Evolutionary conservation across 2,888 invertebrate genomes (phyloP).

Genomic region (Caenorhabditis zanzibari): DNA sequence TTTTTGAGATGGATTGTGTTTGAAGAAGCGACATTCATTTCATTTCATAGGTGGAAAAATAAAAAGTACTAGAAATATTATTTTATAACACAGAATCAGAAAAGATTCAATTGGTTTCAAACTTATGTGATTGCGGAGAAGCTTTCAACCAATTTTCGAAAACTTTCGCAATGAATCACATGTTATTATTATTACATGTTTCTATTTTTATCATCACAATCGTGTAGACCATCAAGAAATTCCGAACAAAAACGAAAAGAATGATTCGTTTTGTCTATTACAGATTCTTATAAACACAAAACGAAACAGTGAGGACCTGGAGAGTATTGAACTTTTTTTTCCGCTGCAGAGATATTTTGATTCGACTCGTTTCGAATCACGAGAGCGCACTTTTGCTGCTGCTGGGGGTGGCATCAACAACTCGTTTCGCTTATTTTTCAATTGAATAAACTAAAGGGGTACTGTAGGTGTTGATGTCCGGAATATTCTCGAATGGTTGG

Average conservation of each 20-base stretch:
- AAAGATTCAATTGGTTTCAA: too few relatives aligned
- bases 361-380: conserved; percentile 43
- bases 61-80: too few relatives aligned
- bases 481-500: background rate
- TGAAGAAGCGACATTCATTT: too few relatives aligned
- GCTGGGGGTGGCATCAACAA: conserved; percentile 46
- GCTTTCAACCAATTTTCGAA: background rate
- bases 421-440: conserved; percentile 46
- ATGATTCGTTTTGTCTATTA: conserved; percentile 4
- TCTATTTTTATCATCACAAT: conserved; percentile 16
- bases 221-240: conserved; percentile 17
- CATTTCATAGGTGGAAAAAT: too few relatives aligned
- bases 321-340: conserved; percentile 46
- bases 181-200: background rate
- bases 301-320: conserved; percentile 21
- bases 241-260: background rate
- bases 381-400: conserved; percentile 51
- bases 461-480: conserved; percentile 5
- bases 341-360: conserved; percentile 23
- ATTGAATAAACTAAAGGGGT: conserved; percentile 8
- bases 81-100: too few relatives aligned
- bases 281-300: conserved; percentile 26
- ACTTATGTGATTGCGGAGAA: too few relatives aligned
- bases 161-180: conserved; percentile 27
- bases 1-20: too few relatives aligned